Percentiles rank a stretch among this genome's conserved stretches.
Evolutionary conservation across 2,888 invertebrate genomes (phyloP).

Genomic region (Sceliomorpha sp.): DNA sequence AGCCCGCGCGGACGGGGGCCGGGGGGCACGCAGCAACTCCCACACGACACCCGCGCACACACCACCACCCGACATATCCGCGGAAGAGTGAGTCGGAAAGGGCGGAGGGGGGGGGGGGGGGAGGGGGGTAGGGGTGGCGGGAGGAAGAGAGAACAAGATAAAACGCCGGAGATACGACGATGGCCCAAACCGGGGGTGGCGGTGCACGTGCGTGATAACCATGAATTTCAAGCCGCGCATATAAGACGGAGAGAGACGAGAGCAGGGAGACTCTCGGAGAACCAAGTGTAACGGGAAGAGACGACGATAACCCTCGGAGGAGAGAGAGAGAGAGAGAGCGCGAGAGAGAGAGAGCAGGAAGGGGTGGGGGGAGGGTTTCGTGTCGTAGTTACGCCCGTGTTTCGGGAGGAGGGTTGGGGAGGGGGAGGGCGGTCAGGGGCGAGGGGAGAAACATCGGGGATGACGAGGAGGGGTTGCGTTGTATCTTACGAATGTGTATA

Average conservation of each 20-base stretch:
- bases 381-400: conserved; percentile 39
- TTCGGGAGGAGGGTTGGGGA: conserved; percentile 16
- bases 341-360: no score
- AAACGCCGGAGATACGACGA: conserved; percentile 49
- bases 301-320: conserved; percentile 43
- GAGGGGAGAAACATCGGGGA: no score
- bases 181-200: conserved; percentile 19
- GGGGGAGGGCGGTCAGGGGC: background rate
- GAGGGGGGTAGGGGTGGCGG: no score
- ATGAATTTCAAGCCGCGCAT: conserved; percentile 46
- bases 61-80: no score
- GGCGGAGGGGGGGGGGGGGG: no score
- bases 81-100: no score
- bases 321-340: no score
- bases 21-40: no score
- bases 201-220: conserved; percentile 53
- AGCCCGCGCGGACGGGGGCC: no score
- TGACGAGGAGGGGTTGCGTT: conserved; percentile 26
- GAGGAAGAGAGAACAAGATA: conserved; percentile 33
- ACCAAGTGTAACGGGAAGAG: conserved; percentile 1
- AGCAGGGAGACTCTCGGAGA: background rate
- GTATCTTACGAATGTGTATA: conserved; percentile 51
- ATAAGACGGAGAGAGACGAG: conserved; percentile 29
- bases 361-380: conserved; percentile 1
- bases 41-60: no score